These are phyloP conservation scores for Felis catus DNA, from an alignment of 2,113 vertebrate genomes.

Conservation along the genomic window F.catus_Fca126_mat1.0 CM031411.1:36798001-36798500, in stretches of 20 bases:
- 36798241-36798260: neutral
- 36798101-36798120: neutral
- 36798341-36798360: neutral
- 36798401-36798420: slow-evolving; percentile 47
- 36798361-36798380: slow-evolving; percentile 16
- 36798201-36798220: slow-evolving; percentile 28
- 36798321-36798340: neutral
- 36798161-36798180: slow-evolving; percentile 29
- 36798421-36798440: slow-evolving; percentile 10
- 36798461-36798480: neutral
- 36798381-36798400: neutral
- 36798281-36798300: neutral
- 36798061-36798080: slow-evolving; percentile 21
- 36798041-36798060: slow-evolving; percentile 2
- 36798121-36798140: slow-evolving; percentile 30
- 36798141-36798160: slow-evolving; percentile 40
- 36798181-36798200: slow-evolving; percentile 41
- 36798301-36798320: slow-evolving; percentile 15
- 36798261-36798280: neutral
- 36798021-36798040: neutral
- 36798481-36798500: neutral
- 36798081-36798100: slow-evolving; percentile 4
- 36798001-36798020: neutral
- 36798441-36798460: neutral
- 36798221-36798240: slow-evolving; percentile 7